phyloP scores from a whole-genome alignment of 2,888 invertebrate genomes.

The Hydrotaea cyrtoneurina region DNA sequence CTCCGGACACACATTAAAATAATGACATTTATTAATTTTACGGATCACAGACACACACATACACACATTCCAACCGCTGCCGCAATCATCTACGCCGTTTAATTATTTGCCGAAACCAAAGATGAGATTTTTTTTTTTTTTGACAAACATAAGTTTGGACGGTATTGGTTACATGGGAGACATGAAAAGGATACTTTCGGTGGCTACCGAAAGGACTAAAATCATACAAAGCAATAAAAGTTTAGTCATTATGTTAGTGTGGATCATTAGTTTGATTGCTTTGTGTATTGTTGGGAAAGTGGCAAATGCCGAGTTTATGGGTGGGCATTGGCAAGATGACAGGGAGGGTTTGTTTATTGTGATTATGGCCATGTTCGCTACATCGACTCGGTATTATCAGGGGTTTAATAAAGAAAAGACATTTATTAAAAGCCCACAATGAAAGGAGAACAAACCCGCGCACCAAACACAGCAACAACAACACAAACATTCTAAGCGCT shows the following conservation, averaged over 20 bases:
- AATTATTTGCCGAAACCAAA: constrained; percentile 14
- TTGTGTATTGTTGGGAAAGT: background rate
- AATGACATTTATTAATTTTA: constrained; percentile 55
- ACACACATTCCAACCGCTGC: background rate
- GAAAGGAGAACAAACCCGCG: background rate
- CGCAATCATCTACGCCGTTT: constrained; percentile 5
- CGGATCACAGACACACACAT: background rate
- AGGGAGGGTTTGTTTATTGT: background rate
- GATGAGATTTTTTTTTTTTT: constrained; percentile 32
- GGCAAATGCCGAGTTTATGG: background rate
- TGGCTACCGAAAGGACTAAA: background rate
- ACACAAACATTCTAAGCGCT: background rate
- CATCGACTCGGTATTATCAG: constrained; percentile 25
- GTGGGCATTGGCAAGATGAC: background rate
- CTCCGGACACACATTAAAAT: constrained; percentile 52
- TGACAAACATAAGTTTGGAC: background rate
- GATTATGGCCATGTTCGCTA: constrained; percentile 18
- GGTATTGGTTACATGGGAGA: constrained; percentile 4
- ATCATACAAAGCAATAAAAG: constrained; percentile 52
- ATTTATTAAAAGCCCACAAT: constrained; percentile 26
- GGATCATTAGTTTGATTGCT: constrained; percentile 61
- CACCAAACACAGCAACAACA: background rate
- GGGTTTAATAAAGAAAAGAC: constrained; percentile 52
- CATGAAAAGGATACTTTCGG: constrained; percentile 5
- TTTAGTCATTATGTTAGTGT: constrained; percentile 59